phyloP scores from a whole-genome alignment of 2,888 invertebrate species.

The Hirtodrosophila histrioides region DNA sequence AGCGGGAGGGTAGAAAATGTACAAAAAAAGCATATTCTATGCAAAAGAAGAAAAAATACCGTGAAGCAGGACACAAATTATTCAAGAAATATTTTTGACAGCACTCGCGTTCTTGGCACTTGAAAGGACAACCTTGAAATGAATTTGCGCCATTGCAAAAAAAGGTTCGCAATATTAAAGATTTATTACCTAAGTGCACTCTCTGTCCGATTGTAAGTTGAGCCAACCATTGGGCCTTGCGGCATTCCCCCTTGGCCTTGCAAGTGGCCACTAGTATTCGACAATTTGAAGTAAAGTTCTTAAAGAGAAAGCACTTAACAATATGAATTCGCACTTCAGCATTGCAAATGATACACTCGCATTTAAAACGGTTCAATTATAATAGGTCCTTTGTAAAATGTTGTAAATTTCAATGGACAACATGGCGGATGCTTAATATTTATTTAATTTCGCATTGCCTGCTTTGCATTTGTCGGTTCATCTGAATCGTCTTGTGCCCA shows the following conservation, averaged over 20 bases:
- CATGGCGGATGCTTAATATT: conserved; percentile 58
- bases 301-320: neutral
- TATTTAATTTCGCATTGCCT: conserved; percentile 47
- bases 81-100: conserved; percentile 78
- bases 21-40: conserved; percentile 13
- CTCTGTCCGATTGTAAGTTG: conserved; percentile 29
- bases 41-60: conserved; percentile 18
- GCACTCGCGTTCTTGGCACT: conserved; percentile 69
- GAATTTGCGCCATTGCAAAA: conserved; percentile 40
- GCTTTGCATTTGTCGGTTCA: conserved; percentile 31
- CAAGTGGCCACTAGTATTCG: neutral
- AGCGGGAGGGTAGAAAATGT: conserved; percentile 23
- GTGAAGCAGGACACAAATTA: conserved; percentile 68
- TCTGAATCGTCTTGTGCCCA: conserved; percentile 32
- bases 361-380: too few species aligned
- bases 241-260: too few species aligned
- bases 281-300: neutral
- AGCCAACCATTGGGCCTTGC: conserved; percentile 1
- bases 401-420: conserved; percentile 17
- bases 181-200: conserved; percentile 81
- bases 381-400: neutral
- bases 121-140: conserved; percentile 74
- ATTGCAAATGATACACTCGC: too few species aligned
- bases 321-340: too few species aligned
- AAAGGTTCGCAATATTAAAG: conserved; percentile 68